A percentile compares a stretch with the other conserved stretches of the same genome.
These are phyloP conservation scores for Cossypha heuglini DNA, from an alignment of 2,797 vertebrate species.

Conservation along the genomic window DNA sequence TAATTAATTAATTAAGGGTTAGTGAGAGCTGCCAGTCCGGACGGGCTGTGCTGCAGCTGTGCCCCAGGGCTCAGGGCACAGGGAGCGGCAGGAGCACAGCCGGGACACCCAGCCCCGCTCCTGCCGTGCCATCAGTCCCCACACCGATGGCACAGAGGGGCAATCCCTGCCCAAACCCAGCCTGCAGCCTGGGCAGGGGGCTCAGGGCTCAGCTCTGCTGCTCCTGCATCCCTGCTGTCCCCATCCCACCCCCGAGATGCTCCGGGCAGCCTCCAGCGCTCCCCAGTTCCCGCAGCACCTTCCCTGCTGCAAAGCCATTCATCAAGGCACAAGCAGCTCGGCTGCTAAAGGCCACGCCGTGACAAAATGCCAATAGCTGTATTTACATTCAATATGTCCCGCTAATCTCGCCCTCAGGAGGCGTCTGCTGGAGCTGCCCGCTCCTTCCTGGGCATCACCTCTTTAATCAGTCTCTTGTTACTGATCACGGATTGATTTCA, in stretches of 20 bases:
- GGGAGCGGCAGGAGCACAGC: background rate
- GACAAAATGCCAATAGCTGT: constrained; percentile 59
- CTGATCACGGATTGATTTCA: constrained; percentile 30
- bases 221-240: background rate
- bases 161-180: background rate
- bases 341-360: constrained; percentile 59
- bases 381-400: constrained; percentile 13
- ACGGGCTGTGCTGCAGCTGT: too few relatives aligned
- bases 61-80: fast-evolving
- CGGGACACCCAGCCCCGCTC: too few relatives aligned
- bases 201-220: background rate
- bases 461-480: constrained; percentile 33
- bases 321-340: constrained; percentile 32
- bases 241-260: background rate
- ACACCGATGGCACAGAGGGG: background rate
- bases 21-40: too few relatives aligned
- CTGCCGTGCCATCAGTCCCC: too few relatives aligned
- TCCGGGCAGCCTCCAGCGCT: background rate
- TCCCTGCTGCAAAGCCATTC: constrained; percentile 33
- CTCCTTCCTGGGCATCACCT: background rate
- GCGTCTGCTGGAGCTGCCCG: constrained; percentile 12
- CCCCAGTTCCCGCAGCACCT: background rate
- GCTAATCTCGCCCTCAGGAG: background rate
- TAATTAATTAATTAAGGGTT: too few relatives aligned
- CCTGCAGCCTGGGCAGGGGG: background rate